Conservation (phyloP, 2,113 vertebrate genomes). For the Oenanthe oenanthe region DNA sequence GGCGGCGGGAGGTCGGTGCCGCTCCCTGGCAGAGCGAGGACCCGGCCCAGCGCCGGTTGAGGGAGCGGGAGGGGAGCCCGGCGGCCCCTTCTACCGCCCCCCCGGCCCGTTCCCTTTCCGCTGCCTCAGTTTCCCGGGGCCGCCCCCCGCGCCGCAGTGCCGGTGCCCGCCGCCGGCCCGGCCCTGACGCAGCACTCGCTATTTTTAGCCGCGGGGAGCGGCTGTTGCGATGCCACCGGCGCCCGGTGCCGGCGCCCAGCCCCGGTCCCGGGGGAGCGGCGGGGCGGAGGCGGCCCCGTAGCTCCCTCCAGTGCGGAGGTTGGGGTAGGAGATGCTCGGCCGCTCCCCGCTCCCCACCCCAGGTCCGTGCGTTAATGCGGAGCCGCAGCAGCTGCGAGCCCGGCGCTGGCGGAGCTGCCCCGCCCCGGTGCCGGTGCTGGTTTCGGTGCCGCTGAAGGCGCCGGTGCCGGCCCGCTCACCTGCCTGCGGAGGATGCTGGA, state of each 20-base stretch:
- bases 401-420: background rate
- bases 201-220: slow-evolving; percentile 34
- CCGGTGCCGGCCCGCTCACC: slow-evolving; percentile 58
- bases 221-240: background rate
- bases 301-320: background rate
- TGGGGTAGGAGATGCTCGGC: background rate
- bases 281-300: background rate
- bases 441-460: background rate
- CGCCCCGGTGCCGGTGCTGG: background rate
- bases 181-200: slow-evolving; percentile 54
- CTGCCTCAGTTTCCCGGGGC: slow-evolving; percentile 36
- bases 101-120: background rate
- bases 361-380: background rate
- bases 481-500: slow-evolving; percentile 85
- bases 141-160: slow-evolving; percentile 11
- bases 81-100: background rate
- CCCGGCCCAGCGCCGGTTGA: background rate
- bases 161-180: slow-evolving; percentile 29
- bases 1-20: background rate
- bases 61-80: background rate
- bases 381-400: background rate
- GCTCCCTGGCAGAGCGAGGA: background rate
- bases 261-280: background rate
- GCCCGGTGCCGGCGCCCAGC: background rate
- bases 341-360: background rate